These are phyloP conservation scores for Orientallactaga bullata DNA, from an alignment of 2,113 vertebrate species.

Conservation along the genomic window DNA sequence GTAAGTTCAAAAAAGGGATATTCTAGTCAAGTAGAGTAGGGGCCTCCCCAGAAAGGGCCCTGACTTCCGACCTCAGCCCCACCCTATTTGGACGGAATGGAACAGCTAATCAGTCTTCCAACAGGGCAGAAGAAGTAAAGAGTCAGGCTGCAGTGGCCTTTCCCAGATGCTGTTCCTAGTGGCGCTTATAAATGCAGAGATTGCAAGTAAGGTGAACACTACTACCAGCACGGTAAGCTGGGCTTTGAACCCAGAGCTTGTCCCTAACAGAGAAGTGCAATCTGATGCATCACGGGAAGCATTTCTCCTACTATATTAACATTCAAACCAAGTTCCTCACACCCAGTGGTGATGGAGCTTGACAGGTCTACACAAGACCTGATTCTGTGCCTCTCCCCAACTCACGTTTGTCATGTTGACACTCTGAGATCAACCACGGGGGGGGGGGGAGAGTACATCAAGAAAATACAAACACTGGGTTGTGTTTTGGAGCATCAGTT, in stretches of 20 bases:
- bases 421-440: background rate
- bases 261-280: background rate
- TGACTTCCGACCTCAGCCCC: background rate
- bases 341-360: background rate
- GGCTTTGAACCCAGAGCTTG: background rate
- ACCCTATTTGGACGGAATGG: background rate
- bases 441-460: background rate
- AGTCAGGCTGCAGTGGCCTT: background rate
- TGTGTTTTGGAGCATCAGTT: background rate
- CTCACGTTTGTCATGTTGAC: background rate
- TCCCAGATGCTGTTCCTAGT: background rate
- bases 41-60: background rate
- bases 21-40: background rate
- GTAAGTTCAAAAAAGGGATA: background rate
- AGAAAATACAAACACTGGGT: background rate
- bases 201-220: background rate
- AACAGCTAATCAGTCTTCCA: background rate
- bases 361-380: background rate
- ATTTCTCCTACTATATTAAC: background rate
- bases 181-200: background rate
- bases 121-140: background rate
- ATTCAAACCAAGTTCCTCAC: background rate
- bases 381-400: fast-evolving
- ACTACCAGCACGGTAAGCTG: background rate
- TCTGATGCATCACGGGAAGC: background rate